Evolutionary conservation across 2,113 vertebrate genomes (phyloP).

Genomic region (Benitochromis conjunctus): DNA sequence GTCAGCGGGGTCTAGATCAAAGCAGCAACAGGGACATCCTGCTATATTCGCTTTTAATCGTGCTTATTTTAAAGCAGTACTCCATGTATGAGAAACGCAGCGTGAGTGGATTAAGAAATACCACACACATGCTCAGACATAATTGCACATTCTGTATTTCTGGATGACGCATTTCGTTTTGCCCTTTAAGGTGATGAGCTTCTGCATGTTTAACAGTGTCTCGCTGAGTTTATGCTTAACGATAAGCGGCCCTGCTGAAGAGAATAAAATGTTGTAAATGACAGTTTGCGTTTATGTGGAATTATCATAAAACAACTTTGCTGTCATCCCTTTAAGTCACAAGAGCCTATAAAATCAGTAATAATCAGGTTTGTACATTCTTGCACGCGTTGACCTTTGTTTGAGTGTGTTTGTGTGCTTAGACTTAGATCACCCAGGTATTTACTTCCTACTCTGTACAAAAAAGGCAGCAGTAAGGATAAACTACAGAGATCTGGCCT

Average conservation of each 20-base stretch:
- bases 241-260: not conserved
- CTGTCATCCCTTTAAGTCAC: slow-evolving; percentile 1
- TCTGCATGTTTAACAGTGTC: slow-evolving; percentile 9
- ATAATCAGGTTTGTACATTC: slow-evolving; percentile 27
- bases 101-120: not conserved
- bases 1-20: not conserved
- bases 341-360: slow-evolving; percentile 35
- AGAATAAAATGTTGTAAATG: not conserved
- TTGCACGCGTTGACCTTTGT: not conserved
- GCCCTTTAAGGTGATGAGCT: not conserved
- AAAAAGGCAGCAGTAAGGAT: not conserved
- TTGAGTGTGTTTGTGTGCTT: not conserved
- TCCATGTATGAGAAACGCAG: not conserved
- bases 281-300: slow-evolving; percentile 1
- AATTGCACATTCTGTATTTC: not conserved
- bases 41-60: not conserved
- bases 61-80: not conserved
- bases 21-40: not conserved
- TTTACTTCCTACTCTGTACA: not conserved
- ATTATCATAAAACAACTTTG: slow-evolving; percentile 6
- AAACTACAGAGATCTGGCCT: not conserved
- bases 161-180: not conserved
- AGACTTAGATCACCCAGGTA: not conserved
- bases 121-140: not conserved
- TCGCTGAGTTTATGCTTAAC: not conserved